These are phyloP conservation scores for Lampris incognitus DNA, from an alignment of 2,113 vertebrate species.

Conservation along the genomic window DNA sequence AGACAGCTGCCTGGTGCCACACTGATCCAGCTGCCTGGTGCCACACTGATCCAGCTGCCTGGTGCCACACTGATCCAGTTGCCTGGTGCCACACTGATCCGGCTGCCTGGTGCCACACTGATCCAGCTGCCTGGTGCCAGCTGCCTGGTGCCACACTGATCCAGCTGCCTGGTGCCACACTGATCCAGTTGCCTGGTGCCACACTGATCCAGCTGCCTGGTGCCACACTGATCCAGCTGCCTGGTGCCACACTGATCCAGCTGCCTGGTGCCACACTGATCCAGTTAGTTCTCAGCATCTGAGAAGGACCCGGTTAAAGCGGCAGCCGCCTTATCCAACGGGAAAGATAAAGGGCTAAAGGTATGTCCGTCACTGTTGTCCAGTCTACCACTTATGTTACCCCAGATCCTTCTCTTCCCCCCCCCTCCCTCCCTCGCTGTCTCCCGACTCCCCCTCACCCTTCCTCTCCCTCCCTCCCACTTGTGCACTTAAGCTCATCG, in stretches of 20 bases:
- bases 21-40: not conserved
- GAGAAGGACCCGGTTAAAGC: not conserved
- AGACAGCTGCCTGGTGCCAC: not conserved
- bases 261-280: not conserved
- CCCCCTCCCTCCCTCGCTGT: not conserved
- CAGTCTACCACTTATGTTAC: conserved; percentile 29
- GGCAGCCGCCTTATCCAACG: not conserved
- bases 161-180: not conserved
- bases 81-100: not conserved
- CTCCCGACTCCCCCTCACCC: conserved; percentile 22
- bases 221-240: not conserved
- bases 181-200: not conserved
- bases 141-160: not conserved
- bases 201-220: not conserved
- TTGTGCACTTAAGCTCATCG: conserved; percentile 80
- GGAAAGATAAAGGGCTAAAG: conserved; percentile 1
- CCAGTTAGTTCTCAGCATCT: not conserved
- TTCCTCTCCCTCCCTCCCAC: conserved; percentile 45
- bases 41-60: not conserved
- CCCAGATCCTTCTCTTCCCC: conserved; percentile 26
- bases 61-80: not conserved
- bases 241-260: not conserved
- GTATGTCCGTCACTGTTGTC: conserved; percentile 19
- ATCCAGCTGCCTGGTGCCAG: not conserved
- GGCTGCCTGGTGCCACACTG: not conserved